These are phyloP conservation scores for Melitaea athalia DNA, from an alignment of 2,888 invertebrate species.

Conservation along the genomic window DNA sequence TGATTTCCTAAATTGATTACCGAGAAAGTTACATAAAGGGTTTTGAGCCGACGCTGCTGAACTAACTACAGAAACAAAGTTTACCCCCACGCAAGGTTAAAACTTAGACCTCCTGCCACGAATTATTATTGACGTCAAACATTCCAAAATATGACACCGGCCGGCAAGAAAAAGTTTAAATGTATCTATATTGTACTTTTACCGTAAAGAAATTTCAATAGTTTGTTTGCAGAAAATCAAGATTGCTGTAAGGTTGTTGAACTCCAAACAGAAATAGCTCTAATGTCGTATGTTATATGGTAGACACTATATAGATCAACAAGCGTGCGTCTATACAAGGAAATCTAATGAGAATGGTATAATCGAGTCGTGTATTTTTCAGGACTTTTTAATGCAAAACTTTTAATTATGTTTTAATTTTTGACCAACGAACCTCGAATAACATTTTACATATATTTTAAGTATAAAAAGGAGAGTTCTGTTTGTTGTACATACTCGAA, in stretches of 20 bases:
- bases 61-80: slow-evolving; percentile 42
- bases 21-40: slow-evolving; percentile 38
- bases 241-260: slow-evolving; percentile 66
- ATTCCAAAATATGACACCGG: slow-evolving; percentile 8
- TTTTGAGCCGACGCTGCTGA: slow-evolving; percentile 36
- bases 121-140: slow-evolving; percentile 42
- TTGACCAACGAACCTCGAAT: not conserved
- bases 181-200: not conserved
- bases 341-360: slow-evolving; percentile 23
- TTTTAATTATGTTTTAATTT: not conserved
- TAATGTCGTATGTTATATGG: slow-evolving; percentile 50
- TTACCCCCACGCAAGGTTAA: slow-evolving; percentile 43
- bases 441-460: slow-evolving; percentile 7
- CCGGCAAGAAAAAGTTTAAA: not conserved
- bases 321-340: slow-evolving; percentile 29
- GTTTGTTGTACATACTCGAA: slow-evolving; percentile 29
- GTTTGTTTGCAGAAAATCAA: slow-evolving; percentile 59
- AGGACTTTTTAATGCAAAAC: not conserved
- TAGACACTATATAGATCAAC: slow-evolving; percentile 23
- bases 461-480: not conserved
- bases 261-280: slow-evolving; percentile 70
- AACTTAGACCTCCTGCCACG: slow-evolving; percentile 45
- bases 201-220: slow-evolving; percentile 32
- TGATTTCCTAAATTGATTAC: slow-evolving; percentile 35
- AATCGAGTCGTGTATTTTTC: not conserved